Evolutionary conservation across 2,888 invertebrate genomes (phyloP), one percentile per base, ranked within the genome.

Genomic region (Halictus ligatus): DNA sequence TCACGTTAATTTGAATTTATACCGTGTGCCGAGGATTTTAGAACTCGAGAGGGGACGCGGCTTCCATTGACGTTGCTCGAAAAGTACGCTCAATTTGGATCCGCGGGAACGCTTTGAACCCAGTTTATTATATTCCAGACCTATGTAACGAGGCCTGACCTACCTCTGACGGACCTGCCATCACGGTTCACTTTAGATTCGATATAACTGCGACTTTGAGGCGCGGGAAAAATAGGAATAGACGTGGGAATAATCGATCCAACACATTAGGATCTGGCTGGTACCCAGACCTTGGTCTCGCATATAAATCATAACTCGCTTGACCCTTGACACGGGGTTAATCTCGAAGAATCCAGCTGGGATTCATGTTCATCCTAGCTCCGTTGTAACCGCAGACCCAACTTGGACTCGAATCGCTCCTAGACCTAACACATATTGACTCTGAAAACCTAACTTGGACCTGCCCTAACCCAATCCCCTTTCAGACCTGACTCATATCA

Each of bases 1-100:
- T 60, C 71, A 58, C 58, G 81, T 18, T 80, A 81, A 83, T 81
- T 75, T 83, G n/a, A 60, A 58, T 29, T 15, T 40, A 40, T 40
- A 69, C 12, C 40, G 5, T 69, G 69, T 35, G 40, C 18, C 21
- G 69, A 21, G 40, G 21, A 40, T 40, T 40, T 40, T 35, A 35
- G 69, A 69, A 35, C 69, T 40, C 40, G 21, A 35, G 67, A 8
- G 67, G 67, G 18, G 18, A 35, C 35, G 15, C 64, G 35, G 29
- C 67, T 35, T 67, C 18, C 67, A 67, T 67, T 18, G 35, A 29
- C 67, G 35, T 18, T 8, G 25, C 25, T 29, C n/a, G 60, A 29
- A 29, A 60, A 60, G 60, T 60, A 25, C 60, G 15, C 60, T 60
- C 60, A 25, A 15, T 60, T 60, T 29, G 25, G 6, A 25, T 60